Evolutionary conservation across 2,113 vertebrate genomes (phyloP).

Genomic region (Gila orcuttii): DNA sequence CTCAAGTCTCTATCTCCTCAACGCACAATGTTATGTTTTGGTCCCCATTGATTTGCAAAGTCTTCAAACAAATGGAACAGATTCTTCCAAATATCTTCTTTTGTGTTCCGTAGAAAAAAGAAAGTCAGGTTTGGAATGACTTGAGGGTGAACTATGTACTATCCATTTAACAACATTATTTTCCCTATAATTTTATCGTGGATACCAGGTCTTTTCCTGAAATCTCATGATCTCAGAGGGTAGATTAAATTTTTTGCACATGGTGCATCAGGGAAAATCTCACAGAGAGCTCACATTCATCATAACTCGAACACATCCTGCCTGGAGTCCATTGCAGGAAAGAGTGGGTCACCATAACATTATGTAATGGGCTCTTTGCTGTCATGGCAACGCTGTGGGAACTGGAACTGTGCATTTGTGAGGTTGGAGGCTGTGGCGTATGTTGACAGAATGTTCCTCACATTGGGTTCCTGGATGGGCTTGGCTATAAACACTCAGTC

Average conservation of each 20-base stretch:
- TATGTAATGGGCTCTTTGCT: conserved; percentile 58
- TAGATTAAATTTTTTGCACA: neutral
- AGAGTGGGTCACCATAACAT: conserved; percentile 53
- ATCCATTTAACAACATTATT: neutral
- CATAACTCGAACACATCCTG: conserved; percentile 46
- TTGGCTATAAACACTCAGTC: conserved; percentile 7
- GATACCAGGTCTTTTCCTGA: neutral
- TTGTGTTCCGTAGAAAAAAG: neutral
- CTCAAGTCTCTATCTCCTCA: neutral
- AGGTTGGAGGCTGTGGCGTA: conserved; percentile 45
- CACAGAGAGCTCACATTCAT: conserved; percentile 21
- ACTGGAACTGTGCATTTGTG: conserved; percentile 48
- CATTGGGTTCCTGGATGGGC: conserved; percentile 30
- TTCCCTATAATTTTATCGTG: neutral
- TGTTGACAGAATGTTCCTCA: conserved; percentile 50
- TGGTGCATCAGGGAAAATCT: conserved; percentile 5
- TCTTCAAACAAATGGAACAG: neutral
- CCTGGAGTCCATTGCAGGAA: conserved; percentile 36
- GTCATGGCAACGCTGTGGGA: conserved; percentile 58
- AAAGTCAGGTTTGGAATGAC: neutral
- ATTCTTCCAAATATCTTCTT: neutral
- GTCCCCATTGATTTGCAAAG: neutral
- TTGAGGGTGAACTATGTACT: neutral
- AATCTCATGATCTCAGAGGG: neutral
- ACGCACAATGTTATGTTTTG: neutral